phyloP scores from a whole-genome alignment of 2,113 vertebrate species.

The Rhynchomys soricoides region DNA sequence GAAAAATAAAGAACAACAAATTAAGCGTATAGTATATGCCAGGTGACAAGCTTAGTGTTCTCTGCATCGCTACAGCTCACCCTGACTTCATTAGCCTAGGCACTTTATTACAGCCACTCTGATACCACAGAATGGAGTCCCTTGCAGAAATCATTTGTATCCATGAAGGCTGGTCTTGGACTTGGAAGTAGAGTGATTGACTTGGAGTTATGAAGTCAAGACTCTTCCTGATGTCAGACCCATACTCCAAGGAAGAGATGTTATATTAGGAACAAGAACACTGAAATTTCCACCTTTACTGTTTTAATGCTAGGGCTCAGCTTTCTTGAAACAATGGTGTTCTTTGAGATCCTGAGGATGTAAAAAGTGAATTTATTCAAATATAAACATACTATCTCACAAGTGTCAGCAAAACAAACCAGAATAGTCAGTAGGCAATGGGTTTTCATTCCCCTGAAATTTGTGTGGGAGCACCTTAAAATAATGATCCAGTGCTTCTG shows the following conservation, averaged over 20 bases:
- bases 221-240: not conserved
- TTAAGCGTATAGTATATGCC: not conserved
- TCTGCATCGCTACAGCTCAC: not conserved
- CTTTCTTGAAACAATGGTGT: not conserved
- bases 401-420: not conserved
- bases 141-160: not conserved
- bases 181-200: not conserved
- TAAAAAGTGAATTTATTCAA: constrained; percentile 1
- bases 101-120: not conserved
- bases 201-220: not conserved
- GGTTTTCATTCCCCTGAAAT: not conserved
- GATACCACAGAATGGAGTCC: not conserved
- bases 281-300: no score
- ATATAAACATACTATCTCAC: not conserved
- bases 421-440: not conserved
- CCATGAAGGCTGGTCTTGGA: not conserved
- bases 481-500: not conserved
- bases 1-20: not conserved
- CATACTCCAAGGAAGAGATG: not conserved
- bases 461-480: not conserved
- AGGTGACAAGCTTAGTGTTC: not conserved
- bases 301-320: not conserved
- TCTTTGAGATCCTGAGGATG: not conserved
- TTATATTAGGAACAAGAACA: not conserved
- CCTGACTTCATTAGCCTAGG: not conserved